Evolutionary conservation across 1,140 invertebrate genomes (phyloP).

Genomic region (Oncopeltus fasciatus): DNA sequence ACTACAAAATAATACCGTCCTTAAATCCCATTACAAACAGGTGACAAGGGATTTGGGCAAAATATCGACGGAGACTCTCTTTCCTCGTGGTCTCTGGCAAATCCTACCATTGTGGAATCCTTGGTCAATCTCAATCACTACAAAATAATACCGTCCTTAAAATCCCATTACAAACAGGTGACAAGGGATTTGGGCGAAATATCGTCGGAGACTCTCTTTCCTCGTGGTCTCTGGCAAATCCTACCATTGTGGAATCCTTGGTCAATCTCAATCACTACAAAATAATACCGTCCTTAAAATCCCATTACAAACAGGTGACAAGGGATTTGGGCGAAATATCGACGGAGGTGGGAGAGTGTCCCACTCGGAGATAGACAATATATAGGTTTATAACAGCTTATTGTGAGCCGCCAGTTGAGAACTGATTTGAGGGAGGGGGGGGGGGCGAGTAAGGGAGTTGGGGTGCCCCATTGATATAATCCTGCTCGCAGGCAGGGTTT

Average conservation of each 20-base stretch:
- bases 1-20: not conserved
- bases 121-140: no score
- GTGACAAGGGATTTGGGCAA: not conserved
- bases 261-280: no score
- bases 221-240: no score
- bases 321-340: not conserved
- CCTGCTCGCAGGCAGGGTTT: not conserved
- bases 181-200: not conserved
- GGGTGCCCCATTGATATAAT: not conserved
- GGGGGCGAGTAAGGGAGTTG: no score
- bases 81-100: no score
- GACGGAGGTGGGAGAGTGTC: not conserved
- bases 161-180: not conserved
- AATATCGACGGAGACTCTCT: not conserved
- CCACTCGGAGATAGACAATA: not conserved
- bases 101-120: no score
- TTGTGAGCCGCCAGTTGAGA: not conserved
- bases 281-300: not conserved
- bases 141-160: not conserved
- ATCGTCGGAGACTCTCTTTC: no score
- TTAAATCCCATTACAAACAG: not conserved
- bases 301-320: not conserved
- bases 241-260: no score
- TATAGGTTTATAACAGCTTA: not conserved
- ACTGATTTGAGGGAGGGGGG: not conserved